Base-by-base conservation (phyloP, 2,888 invertebrate genomes). In the Beris chalybata region DNA sequence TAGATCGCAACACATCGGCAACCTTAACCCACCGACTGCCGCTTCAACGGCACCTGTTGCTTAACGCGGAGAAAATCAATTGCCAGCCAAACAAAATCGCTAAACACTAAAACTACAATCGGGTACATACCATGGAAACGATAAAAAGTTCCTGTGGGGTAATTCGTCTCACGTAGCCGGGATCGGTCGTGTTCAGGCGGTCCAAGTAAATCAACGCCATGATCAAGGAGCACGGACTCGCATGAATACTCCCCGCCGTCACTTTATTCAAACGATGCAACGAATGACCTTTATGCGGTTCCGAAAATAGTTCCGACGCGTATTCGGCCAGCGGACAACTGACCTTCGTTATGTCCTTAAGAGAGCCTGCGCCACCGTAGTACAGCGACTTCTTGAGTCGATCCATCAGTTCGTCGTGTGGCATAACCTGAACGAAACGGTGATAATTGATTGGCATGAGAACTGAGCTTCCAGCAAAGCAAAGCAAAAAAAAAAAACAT, bases 141-240 rank as follows among this genome's bases (percentile, higher is more conserved):
- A 98, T 86, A 81, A 97, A 97, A 67, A 98, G 86, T 78, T 97
- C 95, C 38, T 93, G 91, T 32, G 97, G 95, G 38, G 92, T 88
- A 58, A 94, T 88, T 74, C 86, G 83, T 73, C 89, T 86, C 69
- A 97, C 85, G 81, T 95, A 97, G 72, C 90, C 88, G 0, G 92
- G 90, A 83, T 94, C 92, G 74, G 86, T 85, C 69, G 85, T 84
- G 78, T 91, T 89, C 64, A 98, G 85, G 71, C 97, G 87, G 82
- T 97, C 96, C 74, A 97, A 85, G 82, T 98, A 98, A 53, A 97
- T 85, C 76, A 98, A 84, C 32, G 97, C 96, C 74, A 97, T 86
- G 73, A 97, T 91, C 64, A 98, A 85, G 12, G 96, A 93, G 78
- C 95, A 95, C 0, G 97, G 96, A 7, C 95, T 93, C 5, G 95